Conservation (phyloP, 2,797 vertebrate species). For the Pelodytes ibericus region DNA sequence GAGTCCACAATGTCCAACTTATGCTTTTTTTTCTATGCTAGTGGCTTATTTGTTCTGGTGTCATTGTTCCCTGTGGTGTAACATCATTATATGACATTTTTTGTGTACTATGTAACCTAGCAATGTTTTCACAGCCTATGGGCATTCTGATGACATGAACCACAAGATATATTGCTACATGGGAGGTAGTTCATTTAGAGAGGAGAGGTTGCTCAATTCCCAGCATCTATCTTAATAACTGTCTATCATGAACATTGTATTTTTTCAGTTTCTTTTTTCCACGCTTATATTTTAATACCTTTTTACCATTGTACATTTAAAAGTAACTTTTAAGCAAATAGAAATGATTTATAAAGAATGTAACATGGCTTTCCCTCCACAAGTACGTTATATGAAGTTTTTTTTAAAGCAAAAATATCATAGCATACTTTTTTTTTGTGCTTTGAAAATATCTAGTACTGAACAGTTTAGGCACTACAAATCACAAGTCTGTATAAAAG, state of each 20-base stretch:
- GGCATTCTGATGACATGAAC: constrained; percentile 5
- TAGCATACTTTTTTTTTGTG: no score
- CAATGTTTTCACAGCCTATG: constrained; percentile 28
- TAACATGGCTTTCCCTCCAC: no score
- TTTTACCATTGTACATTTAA: no score
- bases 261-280: background rate
- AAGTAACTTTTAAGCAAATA: no score
- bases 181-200: constrained; percentile 11
- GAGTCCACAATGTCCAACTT: background rate
- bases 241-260: background rate
- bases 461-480: no score
- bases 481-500: no score
- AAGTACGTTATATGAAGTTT: no score
- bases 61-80: constrained; percentile 1
- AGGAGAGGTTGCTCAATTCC: constrained; percentile 3
- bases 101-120: constrained; percentile 27
- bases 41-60: constrained; percentile 1
- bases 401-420: no score
- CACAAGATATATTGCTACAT: constrained; percentile 1
- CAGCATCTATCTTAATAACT: constrained; percentile 3
- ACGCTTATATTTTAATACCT: no score
- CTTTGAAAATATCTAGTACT: no score
- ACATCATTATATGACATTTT: constrained; percentile 37
- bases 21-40: background rate
- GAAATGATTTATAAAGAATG: no score